phyloP scores from a whole-genome alignment of 2,113 vertebrate species.

The Cettia cetti region DNA sequence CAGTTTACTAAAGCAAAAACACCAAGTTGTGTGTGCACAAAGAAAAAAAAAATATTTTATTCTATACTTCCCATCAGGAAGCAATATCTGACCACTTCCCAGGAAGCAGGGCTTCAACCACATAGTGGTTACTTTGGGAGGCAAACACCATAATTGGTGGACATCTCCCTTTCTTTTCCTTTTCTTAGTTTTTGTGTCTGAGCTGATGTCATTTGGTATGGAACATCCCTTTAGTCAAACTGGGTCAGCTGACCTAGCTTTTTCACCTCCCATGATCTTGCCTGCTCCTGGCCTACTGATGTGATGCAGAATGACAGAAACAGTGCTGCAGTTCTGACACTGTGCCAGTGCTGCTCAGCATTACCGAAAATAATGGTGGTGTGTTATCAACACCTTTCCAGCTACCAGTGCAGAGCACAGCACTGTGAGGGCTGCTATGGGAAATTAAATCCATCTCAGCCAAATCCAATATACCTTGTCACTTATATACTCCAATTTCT shows the following conservation, averaged over 20 bases:
- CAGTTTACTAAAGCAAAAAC: not conserved
- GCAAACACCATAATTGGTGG: not conserved
- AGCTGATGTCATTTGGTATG: not conserved
- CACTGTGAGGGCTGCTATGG: not conserved
- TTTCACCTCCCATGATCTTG: not conserved
- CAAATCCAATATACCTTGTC: not conserved
- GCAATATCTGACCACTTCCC: not conserved
- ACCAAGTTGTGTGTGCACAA: rapidly evolving
- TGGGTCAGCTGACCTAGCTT: not conserved
- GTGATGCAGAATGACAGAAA: not conserved
- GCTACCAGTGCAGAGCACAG: not conserved
- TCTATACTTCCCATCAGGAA: not conserved
- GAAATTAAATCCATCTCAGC: not conserved
- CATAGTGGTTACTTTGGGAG: not conserved
- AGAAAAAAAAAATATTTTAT: not conserved
- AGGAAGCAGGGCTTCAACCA: not conserved
- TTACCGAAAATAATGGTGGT: not conserved
- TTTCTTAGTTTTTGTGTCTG: not conserved
- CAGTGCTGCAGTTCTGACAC: not conserved
- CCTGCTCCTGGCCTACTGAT: not conserved
- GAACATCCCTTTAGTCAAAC: not conserved
- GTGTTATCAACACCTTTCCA: not conserved
- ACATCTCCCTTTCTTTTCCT: not conserved
- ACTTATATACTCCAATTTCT: not conserved
- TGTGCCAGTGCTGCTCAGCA: not conserved